Evolutionary conservation across 2,888 invertebrate genomes (phyloP).

Genomic region (Pyrocoelia pectoralis): DNA sequence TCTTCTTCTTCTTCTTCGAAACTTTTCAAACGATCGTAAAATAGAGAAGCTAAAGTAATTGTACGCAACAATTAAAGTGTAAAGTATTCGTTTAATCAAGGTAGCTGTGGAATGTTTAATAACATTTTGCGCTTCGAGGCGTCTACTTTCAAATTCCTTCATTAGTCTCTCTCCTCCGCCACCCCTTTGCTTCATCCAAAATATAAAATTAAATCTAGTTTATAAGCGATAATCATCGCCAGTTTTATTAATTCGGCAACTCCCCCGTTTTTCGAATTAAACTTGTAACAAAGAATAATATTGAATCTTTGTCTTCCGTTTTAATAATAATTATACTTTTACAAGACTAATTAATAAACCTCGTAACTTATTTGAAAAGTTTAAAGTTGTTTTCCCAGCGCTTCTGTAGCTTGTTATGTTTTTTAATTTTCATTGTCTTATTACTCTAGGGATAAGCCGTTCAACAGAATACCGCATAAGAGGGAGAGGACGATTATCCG

Average conservation of each 20-base stretch:
- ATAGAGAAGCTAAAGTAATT: conserved; percentile 20
- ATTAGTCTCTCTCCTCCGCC: conserved; percentile 8
- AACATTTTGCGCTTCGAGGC: conserved; percentile 17
- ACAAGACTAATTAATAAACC: conserved; percentile 9
- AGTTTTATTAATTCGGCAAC: neutral
- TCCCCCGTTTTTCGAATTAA: neutral
- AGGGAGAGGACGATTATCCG: conserved; percentile 21
- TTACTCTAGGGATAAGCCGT: conserved; percentile 16
- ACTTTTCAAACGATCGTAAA: conserved; percentile 20
- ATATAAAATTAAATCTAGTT: conserved; percentile 27
- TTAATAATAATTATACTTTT: neutral
- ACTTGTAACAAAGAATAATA: conserved; percentile 12
- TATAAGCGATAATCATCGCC: conserved; percentile 9
- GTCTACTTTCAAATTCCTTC: conserved; percentile 26
- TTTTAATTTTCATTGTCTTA: conserved; percentile 27
- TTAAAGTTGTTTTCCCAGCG: neutral
- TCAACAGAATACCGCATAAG: neutral
- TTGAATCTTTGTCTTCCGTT: conserved; percentile 1
- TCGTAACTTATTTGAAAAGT: conserved; percentile 20
- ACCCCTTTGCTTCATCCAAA: neutral
- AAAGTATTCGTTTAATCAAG: conserved; percentile 37
- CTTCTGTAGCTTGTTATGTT: conserved; percentile 13
- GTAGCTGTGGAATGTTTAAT: conserved; percentile 33
- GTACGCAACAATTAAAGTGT: conserved; percentile 32
- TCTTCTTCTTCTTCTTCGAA: conserved; percentile 3